Conservation (phyloP, 2,797 vertebrate genomes). For the Ara ararauna region DNA sequence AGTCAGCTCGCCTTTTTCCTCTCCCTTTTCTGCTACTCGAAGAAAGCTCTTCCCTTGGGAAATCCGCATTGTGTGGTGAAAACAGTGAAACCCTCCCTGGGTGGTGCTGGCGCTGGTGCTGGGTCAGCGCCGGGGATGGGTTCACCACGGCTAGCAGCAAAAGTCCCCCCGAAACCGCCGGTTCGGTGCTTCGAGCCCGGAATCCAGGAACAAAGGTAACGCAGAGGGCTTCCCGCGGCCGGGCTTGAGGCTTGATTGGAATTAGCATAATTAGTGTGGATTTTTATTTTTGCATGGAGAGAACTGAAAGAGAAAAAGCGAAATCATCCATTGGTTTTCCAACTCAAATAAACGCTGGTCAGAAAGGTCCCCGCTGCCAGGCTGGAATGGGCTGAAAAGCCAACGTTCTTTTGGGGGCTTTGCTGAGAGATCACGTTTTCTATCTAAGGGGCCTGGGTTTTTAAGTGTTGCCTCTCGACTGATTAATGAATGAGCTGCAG, state of each 20-base stretch:
- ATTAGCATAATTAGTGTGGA: conserved; percentile 58
- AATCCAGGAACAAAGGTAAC: conserved; percentile 33
- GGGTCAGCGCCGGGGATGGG: not conserved
- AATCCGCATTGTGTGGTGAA: not conserved
- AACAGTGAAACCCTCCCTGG: conserved; percentile 35
- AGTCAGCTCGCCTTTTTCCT: not conserved
- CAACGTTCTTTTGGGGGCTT: conserved; percentile 42
- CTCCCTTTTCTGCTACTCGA: conserved; percentile 16
- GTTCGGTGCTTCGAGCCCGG: not conserved
- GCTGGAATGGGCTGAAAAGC: conserved; percentile 35
- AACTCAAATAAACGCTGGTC: conserved; percentile 62
- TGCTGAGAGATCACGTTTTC: conserved; percentile 69
- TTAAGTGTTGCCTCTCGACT: conserved; percentile 36
- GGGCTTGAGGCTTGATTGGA: conserved; percentile 23
- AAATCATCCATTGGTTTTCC: conserved; percentile 61
- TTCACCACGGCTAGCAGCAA: not conserved
- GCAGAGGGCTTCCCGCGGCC: conserved; percentile 33
- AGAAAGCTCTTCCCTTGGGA: conserved; percentile 19
- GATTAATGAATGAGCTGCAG: conserved; percentile 47
- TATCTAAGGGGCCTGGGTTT: conserved; percentile 45
- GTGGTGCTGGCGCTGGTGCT: not conserved
- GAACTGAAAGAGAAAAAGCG: conserved; percentile 6
- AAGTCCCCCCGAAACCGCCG: not conserved
- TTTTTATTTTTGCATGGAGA: conserved; percentile 53
- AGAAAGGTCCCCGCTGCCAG: conserved; percentile 61